Conservation (phyloP, 1,140 invertebrate genomes). For the Sesamia nonagrioides region DNA sequence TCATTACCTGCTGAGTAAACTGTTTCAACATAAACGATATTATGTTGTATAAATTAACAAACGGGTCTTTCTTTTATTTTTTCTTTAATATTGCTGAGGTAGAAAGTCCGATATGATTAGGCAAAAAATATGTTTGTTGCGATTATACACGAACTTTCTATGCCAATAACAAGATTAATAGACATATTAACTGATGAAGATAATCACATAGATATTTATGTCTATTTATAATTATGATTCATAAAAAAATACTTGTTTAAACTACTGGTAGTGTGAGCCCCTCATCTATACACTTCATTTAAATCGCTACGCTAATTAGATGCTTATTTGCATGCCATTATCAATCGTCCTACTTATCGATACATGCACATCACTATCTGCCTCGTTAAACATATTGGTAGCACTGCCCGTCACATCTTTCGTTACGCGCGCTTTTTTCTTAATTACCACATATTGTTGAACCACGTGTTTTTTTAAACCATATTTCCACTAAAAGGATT, state of each 20-base stretch:
- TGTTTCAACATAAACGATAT: background rate
- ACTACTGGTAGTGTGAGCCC: conserved; percentile 38
- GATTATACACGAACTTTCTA: conserved; percentile 44
- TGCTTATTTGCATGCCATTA: conserved; percentile 52
- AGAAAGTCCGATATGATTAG: conserved; percentile 16
- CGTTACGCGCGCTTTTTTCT: conserved; percentile 81
- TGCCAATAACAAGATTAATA: conserved; percentile 40
- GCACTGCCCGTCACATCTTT: conserved; percentile 78
- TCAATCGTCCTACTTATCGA: conserved; percentile 62
- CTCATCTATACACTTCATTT: conserved; percentile 33
- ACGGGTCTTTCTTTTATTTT: background rate
- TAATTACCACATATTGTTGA: conserved; percentile 81
- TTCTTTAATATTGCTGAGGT: background rate
- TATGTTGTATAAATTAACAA: background rate
- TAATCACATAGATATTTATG: conserved; percentile 23
- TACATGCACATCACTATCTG: conserved; percentile 64
- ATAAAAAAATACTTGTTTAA: conserved; percentile 45
- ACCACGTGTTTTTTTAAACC: conserved; percentile 69
- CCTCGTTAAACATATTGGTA: conserved; percentile 75
- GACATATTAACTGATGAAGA: conserved; percentile 32
- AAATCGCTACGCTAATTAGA: conserved; percentile 49
- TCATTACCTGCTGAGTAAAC: background rate
- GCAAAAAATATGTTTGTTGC: conserved; percentile 1
- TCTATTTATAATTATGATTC: conserved; percentile 36
- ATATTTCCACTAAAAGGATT: conserved; percentile 79